Base-by-base conservation (phyloP, 2,797 vertebrate genomes). In the Tragelaphus eurycerus region DNA sequence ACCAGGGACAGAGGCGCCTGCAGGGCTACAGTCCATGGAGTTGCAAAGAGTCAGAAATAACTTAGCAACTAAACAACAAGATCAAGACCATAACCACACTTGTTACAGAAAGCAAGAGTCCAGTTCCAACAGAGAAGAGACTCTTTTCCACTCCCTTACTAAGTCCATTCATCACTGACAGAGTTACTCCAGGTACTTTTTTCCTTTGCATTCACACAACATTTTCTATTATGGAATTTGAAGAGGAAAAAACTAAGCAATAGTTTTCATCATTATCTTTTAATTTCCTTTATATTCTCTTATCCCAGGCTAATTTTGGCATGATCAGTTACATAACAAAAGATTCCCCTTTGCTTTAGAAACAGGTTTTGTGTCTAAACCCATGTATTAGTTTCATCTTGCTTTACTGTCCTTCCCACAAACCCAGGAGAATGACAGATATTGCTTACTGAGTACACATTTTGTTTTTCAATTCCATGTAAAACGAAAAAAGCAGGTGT, bases 361-460 rank as follows among this genome's bases (percentile, higher is more conserved):
- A 97, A 87, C 57, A 91, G 46, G 50, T 93, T 95, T 94, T 95
- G 38, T 79, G 31, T 19, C 85, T 43, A 71, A 23, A 59, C 27
- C 54, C 93, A 10, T 62, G 12, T 84, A 92, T 25, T 25, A 86
- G 62, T 59, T 93, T 90, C 76, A 50, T 50, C 31, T 38, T 83
- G 46, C 59, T 96, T 96, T 96, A 86, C 27, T 55, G 52, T 85
- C 54, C 59, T 97, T 93, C 29, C 74, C n/a, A 96, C 50, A 27
- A 96, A 89, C 74, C 10, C 86, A 86, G 76, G 34, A 95, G 15
- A 54, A 62, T 31, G 34, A 89, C 15, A 21, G 23, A 14, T 27
- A 64, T 78, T 89, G 76, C 55, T 81, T 92, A 71, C 0, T 78
- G 78, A 97, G 89, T 7, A 81, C 29, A 76, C 15, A 48, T 64